Percentiles rank a stretch among this genome's conserved stretches.
These are phyloP conservation scores for Psephotus haematonotus DNA, from an alignment of 2,113 vertebrate species.

Conservation along the genomic window DNA sequence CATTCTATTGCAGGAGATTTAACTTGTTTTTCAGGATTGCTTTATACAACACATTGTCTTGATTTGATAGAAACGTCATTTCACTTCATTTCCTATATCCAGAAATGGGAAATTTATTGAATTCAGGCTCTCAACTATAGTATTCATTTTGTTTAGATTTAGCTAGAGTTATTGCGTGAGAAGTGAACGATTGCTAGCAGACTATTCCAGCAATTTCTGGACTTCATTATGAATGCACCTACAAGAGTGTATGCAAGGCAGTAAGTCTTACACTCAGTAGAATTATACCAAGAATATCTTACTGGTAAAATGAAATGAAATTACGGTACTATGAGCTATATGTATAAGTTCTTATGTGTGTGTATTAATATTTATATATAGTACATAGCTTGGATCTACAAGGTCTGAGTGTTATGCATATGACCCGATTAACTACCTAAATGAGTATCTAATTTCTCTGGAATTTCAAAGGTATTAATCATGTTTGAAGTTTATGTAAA, in stretches of 20 bases:
- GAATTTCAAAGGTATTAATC: neutral
- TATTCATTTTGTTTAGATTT: slow-evolving; percentile 45
- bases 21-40: neutral
- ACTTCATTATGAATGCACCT: neutral
- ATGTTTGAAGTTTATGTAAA: neutral
- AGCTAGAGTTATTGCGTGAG: neutral
- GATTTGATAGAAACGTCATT: neutral
- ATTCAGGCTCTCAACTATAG: neutral
- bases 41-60: slow-evolving; percentile 6
- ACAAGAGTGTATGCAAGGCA: neutral
- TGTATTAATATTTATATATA: too few species aligned
- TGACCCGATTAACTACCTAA: neutral
- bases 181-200: neutral
- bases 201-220: neutral
- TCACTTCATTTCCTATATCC: slow-evolving; percentile 8
- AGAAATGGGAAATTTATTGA: slow-evolving; percentile 24
- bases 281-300: neutral
- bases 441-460: neutral
- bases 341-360: fast-evolving
- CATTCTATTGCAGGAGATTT: neutral
- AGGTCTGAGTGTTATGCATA: neutral
- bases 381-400: neutral
- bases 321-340: neutral
- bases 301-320: neutral
- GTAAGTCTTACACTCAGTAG: neutral